Evolutionary conservation across 2,888 invertebrate genomes (phyloP), one percentile per base, ranked within the genome.

Genomic region (Atethmia centrago): DNA sequence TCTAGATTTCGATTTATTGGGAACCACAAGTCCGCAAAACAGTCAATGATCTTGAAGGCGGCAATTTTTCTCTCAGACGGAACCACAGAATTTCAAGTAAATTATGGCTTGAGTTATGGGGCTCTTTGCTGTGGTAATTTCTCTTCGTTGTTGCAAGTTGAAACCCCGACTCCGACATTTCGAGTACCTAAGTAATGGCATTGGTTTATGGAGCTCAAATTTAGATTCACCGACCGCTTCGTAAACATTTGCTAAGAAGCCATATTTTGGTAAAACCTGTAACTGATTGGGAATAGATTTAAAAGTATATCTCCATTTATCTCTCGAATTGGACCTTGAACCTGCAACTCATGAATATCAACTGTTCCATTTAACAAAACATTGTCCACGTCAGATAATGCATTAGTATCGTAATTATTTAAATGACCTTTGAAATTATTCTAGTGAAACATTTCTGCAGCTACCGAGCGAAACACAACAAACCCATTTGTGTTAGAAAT

Each of bases 371-470:
- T 59, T 64, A 55, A 62, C 63, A 83, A 69, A 61, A 65, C 79
- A 80, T 21, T 70, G 67, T 73, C 14, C 68, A 59, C 56, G 56
- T 56, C 28, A 79, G 79, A 79, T 83, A 80, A 61, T 74, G 69
- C 74, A 83, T 64, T 58, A 49, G 40, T 70, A 66, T 80, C 53
- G 70, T 75, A 83, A 84, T 80, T 84, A 84, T 84, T 83, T 65
- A 83, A 79, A 70, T 72, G 72, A 83, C 77, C 77, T 83, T 80
- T 80, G 64, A 65, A 82, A 63, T 77, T 68, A 71, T 79, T 74
- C 63, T 61, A 77, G 77, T 72, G 68, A 77, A 83, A 77, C 78
- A 69, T 70, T 64, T 53, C 56, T 66, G 49, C 47, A n/a, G 40
- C 58, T 14, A 40, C 45, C 4, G 61, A 64, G 45, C 16, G 36